Conservation (phyloP, 2,113 vertebrate species). For the Speoplatyrhinus poulsoni region DNA sequence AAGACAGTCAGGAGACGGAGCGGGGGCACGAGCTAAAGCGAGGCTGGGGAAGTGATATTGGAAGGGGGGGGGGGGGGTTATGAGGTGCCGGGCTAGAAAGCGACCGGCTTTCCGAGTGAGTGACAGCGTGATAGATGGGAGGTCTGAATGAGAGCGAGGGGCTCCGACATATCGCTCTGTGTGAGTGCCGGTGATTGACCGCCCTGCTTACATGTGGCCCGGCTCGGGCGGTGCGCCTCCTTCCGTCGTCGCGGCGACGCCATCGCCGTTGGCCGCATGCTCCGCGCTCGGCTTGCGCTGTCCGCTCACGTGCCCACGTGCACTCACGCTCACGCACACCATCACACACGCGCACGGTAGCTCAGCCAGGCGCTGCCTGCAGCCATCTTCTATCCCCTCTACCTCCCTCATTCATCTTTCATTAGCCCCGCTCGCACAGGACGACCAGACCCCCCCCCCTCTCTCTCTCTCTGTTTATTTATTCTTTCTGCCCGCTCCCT, state of each 20-base stretch:
- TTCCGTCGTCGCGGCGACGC: not conserved
- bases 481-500: constrained; percentile 32
- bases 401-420: constrained; percentile 78
- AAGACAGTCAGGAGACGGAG: too few species aligned
- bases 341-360: constrained; percentile 15
- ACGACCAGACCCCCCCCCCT: constrained; percentile 49
- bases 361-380: constrained; percentile 65
- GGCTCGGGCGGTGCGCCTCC: not conserved
- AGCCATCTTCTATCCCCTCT: constrained; percentile 66
- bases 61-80: constrained; percentile 6
- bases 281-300: constrained; percentile 17
- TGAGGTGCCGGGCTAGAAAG: constrained; percentile 1
- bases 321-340: constrained; percentile 6
- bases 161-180: constrained; percentile 23
- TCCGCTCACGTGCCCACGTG: constrained; percentile 11
- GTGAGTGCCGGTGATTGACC: constrained; percentile 54
- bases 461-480: constrained; percentile 27
- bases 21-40: not conserved
- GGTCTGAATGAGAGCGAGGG: constrained; percentile 59
- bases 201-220: constrained; percentile 57
- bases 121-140: constrained; percentile 59
- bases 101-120: constrained; percentile 55
- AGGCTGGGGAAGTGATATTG: constrained; percentile 36
- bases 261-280: constrained; percentile 35
- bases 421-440: constrained; percentile 70